Base-by-base conservation (phyloP, 2,888 invertebrate species). In the Drosophila koepferae region DNA sequence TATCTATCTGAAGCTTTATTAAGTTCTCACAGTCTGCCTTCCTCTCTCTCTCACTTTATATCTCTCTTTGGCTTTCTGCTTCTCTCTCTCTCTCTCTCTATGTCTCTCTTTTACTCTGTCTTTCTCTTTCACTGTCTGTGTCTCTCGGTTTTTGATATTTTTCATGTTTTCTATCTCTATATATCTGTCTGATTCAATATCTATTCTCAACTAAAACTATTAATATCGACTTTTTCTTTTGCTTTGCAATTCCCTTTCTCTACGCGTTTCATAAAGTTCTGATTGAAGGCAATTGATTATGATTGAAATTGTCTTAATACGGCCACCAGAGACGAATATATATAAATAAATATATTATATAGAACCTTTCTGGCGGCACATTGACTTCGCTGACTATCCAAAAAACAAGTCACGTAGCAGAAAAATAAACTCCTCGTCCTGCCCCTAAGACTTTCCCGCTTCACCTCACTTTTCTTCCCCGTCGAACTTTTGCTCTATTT, bases 201-300 rank as follows among this genome's bases (percentile, higher is more conserved):
- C 46, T 7, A 48, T 48, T 28, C 16, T 48, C 2, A 28, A 10
- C n/a, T 12, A 7, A 14, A 8, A 18, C 16, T 9, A 28, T 28
- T 4, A 28, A 28, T 28, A 9, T 0, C 14, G 14, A 28, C n/a
- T 16, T 49, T 2, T 49, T 34, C 18, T 10, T 31, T 14, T 51
- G 12, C 38, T 38, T 16, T 23, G 9, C 38, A 40, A 38, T 16
- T 40, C 23, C 54, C 23, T 28, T 6, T 20, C 54, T 12, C n/a
- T 9, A 34, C 2, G 8, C 18, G 28, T 18, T 56, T 41, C 41
- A 41, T 54, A 58, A 66, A 75, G 63, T 51, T 71, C 72, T 79
- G 77, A 77, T 88, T 73, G 80, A 36, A 77, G 78, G 68, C 90
- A 80, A 86, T 86, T 90, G 90, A 89, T 78, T 86, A 78, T 89